These are phyloP conservation scores for Anthrax anthrax DNA, from an alignment of 2,888 invertebrate genomes.

Conservation along the genomic window DNA sequence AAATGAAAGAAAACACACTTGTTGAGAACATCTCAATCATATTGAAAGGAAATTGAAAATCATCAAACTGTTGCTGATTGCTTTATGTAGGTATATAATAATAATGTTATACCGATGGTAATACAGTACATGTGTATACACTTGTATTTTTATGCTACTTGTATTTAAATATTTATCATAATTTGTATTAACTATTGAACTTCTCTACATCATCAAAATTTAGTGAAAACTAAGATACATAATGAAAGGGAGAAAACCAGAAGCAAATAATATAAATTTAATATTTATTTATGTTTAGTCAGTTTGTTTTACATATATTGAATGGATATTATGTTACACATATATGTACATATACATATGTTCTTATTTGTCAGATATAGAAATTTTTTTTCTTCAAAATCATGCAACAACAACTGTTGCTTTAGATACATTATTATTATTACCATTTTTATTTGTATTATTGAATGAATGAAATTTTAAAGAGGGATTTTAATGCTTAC, in stretches of 20 bases:
- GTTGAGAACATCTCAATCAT: slow-evolving; percentile 1
- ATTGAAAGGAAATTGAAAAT: slow-evolving; percentile 2
- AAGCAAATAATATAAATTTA: neutral
- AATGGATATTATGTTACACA: no score
- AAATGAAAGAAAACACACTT: neutral
- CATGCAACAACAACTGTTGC: neutral
- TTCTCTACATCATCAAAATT: no score
- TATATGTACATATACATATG: neutral
- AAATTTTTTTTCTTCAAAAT: neutral
- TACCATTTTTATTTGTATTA: no score
- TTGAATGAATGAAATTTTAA: neutral
- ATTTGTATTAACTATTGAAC: no score
- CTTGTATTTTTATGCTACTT: no score
- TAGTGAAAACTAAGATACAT: no score
- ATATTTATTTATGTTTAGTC: no score
- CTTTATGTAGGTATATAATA: no score
- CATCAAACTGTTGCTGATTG: neutral
- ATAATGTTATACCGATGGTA: no score
- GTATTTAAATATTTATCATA: no score
- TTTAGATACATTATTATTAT: neutral
- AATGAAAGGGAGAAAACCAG: neutral
- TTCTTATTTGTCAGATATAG: neutral
- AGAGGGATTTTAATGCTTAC: neutral
- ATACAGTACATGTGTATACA: no score
- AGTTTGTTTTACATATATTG: no score